Base-by-base conservation (phyloP, 2,113 vertebrate species). In the Lycocorax pyrrhopterus region DNA sequence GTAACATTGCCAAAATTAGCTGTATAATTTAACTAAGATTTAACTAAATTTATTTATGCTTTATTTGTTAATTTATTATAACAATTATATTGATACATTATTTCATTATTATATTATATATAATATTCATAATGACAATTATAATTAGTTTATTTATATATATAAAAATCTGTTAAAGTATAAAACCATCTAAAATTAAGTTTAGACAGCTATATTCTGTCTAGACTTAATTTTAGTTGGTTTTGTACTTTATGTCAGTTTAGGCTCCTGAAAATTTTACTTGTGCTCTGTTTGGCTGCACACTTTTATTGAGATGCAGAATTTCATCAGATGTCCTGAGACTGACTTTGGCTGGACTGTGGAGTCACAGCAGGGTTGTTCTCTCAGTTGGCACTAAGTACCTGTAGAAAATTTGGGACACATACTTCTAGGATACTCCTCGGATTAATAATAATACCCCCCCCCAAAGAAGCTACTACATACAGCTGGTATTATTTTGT, bases 381-480 rank as follows among this genome's bases (percentile, higher is more conserved):
- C 75, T 39, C 75, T n/a, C 53, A 59, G 8, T 3, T 49, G 37
- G 14, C 39, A 35, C 33, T 26, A 29, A 67, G 39, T 37, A 78
- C 73, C 72, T 84, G 55, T 15, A 46, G 53, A 30, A 41, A 60
- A 75, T n/a, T 3, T 44, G 49, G 46, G n/a, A 46, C 29, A 30
- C 12, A 7, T 5, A 43, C 8, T 82, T 46, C 29, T 32, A 32
- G 52, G 52, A 8, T 6, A 44, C 12, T 81, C 49, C 29, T 30
- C 9, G 32, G 64, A 79, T 33, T 68, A 63, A 63, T 22, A 81
- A 63, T 29, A 68, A n/a, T 8, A 10, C 22, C 3, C 10, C 6
- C 5, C 11, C 6, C 7, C 6, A 2, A 4, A 4, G 27, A 7
- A 41, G 13, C 16, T 62, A 0, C 27, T 51, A 23, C 52, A 30